Evolutionary conservation across 2,888 invertebrate species (phyloP).

Genomic region (Chrysolina americana): DNA sequence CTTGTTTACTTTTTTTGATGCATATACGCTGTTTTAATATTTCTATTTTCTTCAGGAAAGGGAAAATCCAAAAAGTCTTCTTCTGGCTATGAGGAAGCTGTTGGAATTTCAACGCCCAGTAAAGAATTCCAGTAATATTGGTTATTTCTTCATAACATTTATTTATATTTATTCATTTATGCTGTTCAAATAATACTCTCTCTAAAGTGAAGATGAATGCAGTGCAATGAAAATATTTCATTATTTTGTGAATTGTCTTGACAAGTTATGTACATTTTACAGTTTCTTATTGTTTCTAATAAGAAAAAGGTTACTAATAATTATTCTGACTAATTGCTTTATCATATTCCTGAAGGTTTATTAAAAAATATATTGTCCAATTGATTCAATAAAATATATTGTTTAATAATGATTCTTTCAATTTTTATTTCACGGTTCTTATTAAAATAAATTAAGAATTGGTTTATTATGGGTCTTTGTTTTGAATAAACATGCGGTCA

Average conservation of each 20-base stretch:
- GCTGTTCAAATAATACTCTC: conserved; percentile 14
- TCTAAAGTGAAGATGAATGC: conserved; percentile 15
- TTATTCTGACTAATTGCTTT: conserved; percentile 39
- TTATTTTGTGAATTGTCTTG: conserved; percentile 9
- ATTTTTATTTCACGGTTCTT: neutral
- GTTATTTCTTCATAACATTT: conserved; percentile 19
- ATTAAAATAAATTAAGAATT: neutral
- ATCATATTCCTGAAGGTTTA: conserved; percentile 47
- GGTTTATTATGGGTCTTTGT: too few relatives aligned
- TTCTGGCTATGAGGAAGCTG: conserved; percentile 89
- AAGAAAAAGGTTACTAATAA: conserved; percentile 43
- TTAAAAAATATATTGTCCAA: conserved; percentile 47
- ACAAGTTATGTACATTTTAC: conserved; percentile 32
- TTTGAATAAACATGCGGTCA: too few relatives aligned
- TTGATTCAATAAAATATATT: conserved; percentile 49
- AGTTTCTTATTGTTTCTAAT: conserved; percentile 38
- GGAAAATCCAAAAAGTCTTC: conserved; percentile 74
- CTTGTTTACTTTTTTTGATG: neutral
- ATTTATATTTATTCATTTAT: conserved; percentile 6
- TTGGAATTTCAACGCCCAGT: conserved; percentile 92
- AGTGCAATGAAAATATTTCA: neutral
- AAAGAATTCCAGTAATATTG: conserved; percentile 77
- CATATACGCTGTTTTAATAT: neutral
- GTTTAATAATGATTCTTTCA: conserved; percentile 36
- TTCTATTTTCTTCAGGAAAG: conserved; percentile 61